Conservation (phyloP, 2,797 vertebrate genomes). For the Eptatretus atami region DNA sequence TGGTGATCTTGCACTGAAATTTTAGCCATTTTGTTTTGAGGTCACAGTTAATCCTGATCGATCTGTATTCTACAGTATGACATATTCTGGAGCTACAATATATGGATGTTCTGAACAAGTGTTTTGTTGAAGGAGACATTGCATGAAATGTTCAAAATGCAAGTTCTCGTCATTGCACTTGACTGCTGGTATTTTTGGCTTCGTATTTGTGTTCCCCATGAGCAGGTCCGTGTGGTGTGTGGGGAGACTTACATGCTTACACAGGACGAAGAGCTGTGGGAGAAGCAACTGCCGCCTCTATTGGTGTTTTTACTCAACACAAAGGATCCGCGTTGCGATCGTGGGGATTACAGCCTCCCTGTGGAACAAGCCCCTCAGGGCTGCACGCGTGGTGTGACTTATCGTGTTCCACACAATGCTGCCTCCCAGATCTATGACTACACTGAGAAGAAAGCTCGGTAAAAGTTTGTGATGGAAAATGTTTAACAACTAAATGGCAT, state of each 20-base stretch:
- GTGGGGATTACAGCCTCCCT: conserved; percentile 12
- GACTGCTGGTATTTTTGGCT: too few species aligned
- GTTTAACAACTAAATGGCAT: too few species aligned
- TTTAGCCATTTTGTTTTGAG: too few species aligned
- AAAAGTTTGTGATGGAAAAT: not conserved
- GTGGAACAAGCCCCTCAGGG: conserved; percentile 11
- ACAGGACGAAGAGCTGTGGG: conserved; percentile 50
- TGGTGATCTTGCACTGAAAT: too few species aligned
- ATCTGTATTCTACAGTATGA: too few species aligned
- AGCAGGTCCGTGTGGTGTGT: conserved; percentile 38
- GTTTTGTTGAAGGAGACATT: too few species aligned
- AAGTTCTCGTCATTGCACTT: too few species aligned
- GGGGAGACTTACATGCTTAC: conserved; percentile 59
- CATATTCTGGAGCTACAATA: too few species aligned
- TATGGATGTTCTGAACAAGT: too few species aligned
- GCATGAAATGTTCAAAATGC: too few species aligned
- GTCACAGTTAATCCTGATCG: too few species aligned
- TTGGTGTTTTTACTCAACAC: conserved; percentile 27
- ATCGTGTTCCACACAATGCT: conserved; percentile 44
- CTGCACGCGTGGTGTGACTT: conserved; percentile 29
- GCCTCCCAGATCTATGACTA: conserved; percentile 73
- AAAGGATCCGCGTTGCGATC: conserved; percentile 26
- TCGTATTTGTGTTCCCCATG: not conserved
- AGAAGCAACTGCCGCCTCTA: conserved; percentile 30
- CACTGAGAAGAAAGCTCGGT: conserved; percentile 43